Conservation (phyloP, 2,797 vertebrate species). For the Trematomus bernacchii region DNA sequence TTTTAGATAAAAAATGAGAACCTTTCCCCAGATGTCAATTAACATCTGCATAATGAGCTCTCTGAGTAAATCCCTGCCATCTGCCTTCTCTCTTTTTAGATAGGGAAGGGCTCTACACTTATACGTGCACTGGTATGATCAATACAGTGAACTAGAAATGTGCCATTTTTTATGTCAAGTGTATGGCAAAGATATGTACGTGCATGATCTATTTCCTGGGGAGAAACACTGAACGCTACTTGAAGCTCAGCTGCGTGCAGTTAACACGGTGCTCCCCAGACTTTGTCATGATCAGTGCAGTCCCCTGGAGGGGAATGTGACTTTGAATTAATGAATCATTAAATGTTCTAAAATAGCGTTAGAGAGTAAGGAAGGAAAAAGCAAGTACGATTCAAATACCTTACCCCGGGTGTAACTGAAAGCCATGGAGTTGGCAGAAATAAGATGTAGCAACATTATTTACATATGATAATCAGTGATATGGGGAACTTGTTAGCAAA, state of each 20-base stretch:
- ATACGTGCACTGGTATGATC: background rate
- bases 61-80: constrained; percentile 11
- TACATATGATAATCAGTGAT: background rate
- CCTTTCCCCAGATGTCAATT: background rate
- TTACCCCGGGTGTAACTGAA: background rate
- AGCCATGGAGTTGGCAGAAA: background rate
- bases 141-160: background rate
- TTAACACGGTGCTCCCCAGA: constrained; percentile 1
- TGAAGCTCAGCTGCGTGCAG: constrained; percentile 12
- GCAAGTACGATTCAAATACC: background rate
- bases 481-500: background rate
- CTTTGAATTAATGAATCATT: constrained; percentile 67
- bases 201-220: constrained; percentile 18
- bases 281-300: constrained; percentile 21
- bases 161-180: constrained; percentile 14
- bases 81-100: background rate
- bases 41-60: constrained; percentile 20
- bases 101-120: background rate
- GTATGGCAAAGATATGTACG: constrained; percentile 11
- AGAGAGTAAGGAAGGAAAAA: background rate
- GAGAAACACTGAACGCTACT: constrained; percentile 2
- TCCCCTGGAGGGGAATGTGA: constrained; percentile 38
- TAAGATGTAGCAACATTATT: background rate
- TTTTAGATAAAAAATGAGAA: constrained; percentile 14
- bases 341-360: constrained; percentile 14